Base-by-base conservation (phyloP, 2,797 vertebrate species). In the Phaenicophaeus curvirostris region DNA sequence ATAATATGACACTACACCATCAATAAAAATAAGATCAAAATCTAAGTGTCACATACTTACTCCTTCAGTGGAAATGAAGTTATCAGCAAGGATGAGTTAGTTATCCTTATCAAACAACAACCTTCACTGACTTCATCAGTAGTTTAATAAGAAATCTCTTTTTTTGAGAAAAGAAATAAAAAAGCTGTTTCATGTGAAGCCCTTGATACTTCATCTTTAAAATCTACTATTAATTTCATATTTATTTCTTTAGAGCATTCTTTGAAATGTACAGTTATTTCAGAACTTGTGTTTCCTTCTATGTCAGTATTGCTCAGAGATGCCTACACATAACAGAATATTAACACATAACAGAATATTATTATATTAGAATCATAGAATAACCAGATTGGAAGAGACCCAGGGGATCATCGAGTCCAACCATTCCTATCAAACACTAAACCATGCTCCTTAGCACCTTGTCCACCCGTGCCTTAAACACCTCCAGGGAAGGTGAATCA, bases 51-150 rank as follows among this genome's bases (percentile, higher is more conserved):
- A 72, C 25, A 48, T 63, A 46, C 42, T 30, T 72, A 48, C 35
- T 85, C 35, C 67, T 94, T 93, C 48, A 15, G 27, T 59, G 78
- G 77, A 92, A 87, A 91, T 65, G 13, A 88, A 87, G 41, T 91
- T 76, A 39, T 53, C 48, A 63, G 46, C 67, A 68, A 55, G 13
- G 33, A 50, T 37, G 61, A 44, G 16, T 44, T 39, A 83, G 59
- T 68, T 93, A 77, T 58, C 30, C 59, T 80, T 69, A 86, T 81
- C 51, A 62, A 90, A 53, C 13, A 87, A 30, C 41, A 90, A 31
- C 55, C 33, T 71, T 75, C 59, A 78, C 88, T 91, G 69, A 87
- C 85, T 89, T 95, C 72, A 68, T 18, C 9, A 3, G 31, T 25
- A 73, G 30, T 35, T 75, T 89, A 87, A 75, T 42, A 69, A 83